These are phyloP conservation scores for Ischnura elegans DNA, from an alignment of 2,888 invertebrate genomes.

Conservation along the genomic window DNA sequence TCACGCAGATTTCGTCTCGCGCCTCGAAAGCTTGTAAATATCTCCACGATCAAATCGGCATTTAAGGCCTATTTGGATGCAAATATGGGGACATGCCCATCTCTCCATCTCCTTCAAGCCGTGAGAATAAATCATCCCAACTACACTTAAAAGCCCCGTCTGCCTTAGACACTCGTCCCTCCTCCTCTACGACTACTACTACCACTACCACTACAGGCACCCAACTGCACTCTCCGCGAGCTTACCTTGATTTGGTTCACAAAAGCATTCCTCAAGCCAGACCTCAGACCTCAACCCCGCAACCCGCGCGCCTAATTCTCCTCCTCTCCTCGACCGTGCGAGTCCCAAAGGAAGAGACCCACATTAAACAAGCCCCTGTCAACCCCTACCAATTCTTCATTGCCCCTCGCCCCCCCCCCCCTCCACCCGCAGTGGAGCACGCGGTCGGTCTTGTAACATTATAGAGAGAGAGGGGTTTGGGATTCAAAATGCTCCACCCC, in stretches of 20 bases:
- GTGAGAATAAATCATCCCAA: not conserved
- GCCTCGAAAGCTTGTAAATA: no score
- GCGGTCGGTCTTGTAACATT: not conserved
- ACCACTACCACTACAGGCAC: not conserved
- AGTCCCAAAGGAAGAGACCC: slow-evolving; percentile 13
- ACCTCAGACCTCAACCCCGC: not conserved
- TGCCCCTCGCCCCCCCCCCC: not conserved
- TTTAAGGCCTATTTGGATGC: not conserved
- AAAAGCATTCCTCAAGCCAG: slow-evolving; percentile 31
- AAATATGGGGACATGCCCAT: not conserved
- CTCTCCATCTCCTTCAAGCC: not conserved
- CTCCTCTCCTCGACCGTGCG: not conserved
- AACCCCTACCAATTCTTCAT: not conserved
- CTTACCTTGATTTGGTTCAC: slow-evolving; percentile 35
- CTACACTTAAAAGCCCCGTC: not conserved
- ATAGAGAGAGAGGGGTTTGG: not conserved
- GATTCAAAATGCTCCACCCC: not conserved
- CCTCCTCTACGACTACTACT: no score
- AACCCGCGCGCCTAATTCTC: slow-evolving; percentile 7
- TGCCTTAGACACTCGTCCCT: not conserved
- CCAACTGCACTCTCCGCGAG: not conserved
- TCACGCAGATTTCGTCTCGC: no score
- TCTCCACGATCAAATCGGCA: not conserved
- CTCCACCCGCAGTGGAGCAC: not conserved
- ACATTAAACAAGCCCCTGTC: slow-evolving; percentile 15